Evolutionary conservation across 2,797 vertebrate species (phyloP), one percentile per base, ranked within the genome.

Genomic region (Ceryle rudis): DNA sequence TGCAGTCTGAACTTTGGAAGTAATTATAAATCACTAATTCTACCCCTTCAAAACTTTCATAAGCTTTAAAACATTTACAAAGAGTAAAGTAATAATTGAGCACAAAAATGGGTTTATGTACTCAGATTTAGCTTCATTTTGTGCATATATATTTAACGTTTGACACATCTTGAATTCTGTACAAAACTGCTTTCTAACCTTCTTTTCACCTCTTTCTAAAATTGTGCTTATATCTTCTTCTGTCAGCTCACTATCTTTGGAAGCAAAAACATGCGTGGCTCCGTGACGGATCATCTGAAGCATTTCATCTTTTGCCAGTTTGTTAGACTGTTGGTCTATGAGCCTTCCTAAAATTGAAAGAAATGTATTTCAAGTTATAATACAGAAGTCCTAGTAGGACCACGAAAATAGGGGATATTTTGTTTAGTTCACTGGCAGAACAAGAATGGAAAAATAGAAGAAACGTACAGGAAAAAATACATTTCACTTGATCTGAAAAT

Each of bases 211-310:
- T 97, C 98, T 98, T 97, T 99, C 98, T 90, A 99, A 93, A 93
- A 99, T 98, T 51, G 98, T 98, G 89, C 95, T 97, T 72, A 99
- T 99, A 71, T 99, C 98, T 93, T 99, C 99, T 62, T 99, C 99
- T 31, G 98, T 99, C 91, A 99, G 96, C 86, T 99, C 98, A 33
- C 98, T 99, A 54, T 99, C 98, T 95, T 99, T 99, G 92, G 98
- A 99, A 91, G 99, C 98, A 87, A 99, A 99, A 49, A 99, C 99
- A 13, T 99, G 98, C 0, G 98, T 99, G 28, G 98, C 99, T 52
- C 99, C 99, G 4, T 99, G 98, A 5, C 98, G 98, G 85, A 99
- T 99, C 98, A 99, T 99, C 97, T 99, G 99, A 86, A 99, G 96
- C 98, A 99, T 99, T 97, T 99, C 99, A 84, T 99, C 99, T 84